Conservation (phyloP, 2,113 vertebrate genomes). For the Atrichornis clamosus region DNA sequence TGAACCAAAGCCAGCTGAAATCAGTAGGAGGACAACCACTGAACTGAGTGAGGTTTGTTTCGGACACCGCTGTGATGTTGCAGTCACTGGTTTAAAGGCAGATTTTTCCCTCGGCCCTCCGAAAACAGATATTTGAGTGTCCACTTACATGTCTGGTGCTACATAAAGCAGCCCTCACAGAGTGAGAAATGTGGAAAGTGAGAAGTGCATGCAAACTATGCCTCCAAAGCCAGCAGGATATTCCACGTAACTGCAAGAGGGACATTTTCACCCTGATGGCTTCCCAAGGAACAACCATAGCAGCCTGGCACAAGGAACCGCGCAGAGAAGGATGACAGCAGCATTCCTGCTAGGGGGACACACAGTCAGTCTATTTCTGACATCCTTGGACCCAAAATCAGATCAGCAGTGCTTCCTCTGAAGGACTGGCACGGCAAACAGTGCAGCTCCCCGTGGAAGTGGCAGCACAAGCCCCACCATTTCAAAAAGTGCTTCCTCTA, state of each 20-base stretch:
- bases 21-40: not conserved
- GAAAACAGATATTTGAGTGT: not conserved
- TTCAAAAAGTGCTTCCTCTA: not conserved
- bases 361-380: not conserved
- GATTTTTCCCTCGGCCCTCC: not conserved
- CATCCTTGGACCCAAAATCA: not conserved
- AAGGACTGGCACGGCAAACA: not conserved
- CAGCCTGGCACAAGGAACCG: not conserved
- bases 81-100: not conserved
- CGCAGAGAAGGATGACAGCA: not conserved
- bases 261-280: not conserved
- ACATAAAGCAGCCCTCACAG: not conserved
- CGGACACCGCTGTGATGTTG: accelerated
- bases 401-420: not conserved
- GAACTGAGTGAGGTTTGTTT: not conserved
- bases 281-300: not conserved
- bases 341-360: too few species aligned
- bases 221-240: not conserved
- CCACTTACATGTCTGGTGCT: not conserved
- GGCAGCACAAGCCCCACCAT: accelerated
- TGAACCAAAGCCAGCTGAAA: not conserved
- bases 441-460: not conserved
- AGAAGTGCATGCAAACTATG: not conserved
- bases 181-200: not conserved
- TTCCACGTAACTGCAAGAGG: not conserved